Base-by-base conservation (phyloP, 2,113 vertebrate genomes). In the Siphamia tubifer region DNA sequence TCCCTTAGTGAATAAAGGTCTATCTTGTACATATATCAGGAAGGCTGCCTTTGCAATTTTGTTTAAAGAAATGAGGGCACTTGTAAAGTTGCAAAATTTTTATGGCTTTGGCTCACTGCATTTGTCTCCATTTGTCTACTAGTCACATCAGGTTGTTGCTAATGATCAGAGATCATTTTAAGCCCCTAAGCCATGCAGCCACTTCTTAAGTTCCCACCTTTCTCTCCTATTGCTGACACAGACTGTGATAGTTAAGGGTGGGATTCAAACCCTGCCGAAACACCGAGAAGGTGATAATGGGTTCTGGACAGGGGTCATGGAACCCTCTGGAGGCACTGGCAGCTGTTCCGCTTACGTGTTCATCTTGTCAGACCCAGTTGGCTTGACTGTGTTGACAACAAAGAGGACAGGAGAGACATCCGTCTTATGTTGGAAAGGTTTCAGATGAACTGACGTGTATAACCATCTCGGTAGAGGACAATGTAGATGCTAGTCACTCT, bases 241-340 rank as follows among this genome's bases (percentile, higher is more conserved):
- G 16, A 5, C 17, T 58, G 34, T 39, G 35, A 60, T 28, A 43
- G 32, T 42, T 35, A 45, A 15, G 7, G 23, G 30, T 68, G 66
- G 43, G 56, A 69, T 68, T 68, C 2, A 49, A 64, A 23, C 27
- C 62, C 49, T 0, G 4, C 48, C 64, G 82, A 86, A 83, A 88
- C 58, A 45, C 79, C 60, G 72, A 89, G 87, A 82, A 84, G 80
- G 77, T 73, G 84, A 77, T 85, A 89, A 89, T 72, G 57, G 63
- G 56, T 39, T 72, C 56, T 76, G 74, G 79, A 60, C 38, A 61
- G 31, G 62, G 81, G 79, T 87, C 82, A 80, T 44, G 60, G 75
- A 78, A 58, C 60, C 56, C 53, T 73, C 23, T 28, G 53, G 13
- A 47, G 56, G 28, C 51, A 15, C 3, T 0, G 25, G 55, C 79